These are phyloP conservation scores for Sylvia atricapilla DNA, from an alignment of 2,113 vertebrate species.

Conservation along the genomic window DNA sequence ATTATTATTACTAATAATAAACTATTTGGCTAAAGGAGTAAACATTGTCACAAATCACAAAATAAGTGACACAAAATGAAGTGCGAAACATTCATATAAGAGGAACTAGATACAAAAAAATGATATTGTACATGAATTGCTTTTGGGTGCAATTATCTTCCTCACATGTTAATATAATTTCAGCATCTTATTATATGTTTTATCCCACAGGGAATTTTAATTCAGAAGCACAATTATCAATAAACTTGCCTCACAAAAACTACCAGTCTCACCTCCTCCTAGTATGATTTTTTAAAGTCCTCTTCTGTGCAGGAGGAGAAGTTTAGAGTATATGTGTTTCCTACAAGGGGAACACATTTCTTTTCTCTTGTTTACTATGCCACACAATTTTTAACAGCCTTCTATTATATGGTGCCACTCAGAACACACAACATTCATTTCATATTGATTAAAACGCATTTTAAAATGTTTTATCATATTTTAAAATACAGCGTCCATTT, in stretches of 20 bases:
- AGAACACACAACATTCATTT: neutral
- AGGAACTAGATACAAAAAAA: neutral
- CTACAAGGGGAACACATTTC: neutral
- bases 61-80: constrained; percentile 26
- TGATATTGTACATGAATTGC: neutral
- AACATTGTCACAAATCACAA: neutral
- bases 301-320: neutral
- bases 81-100: neutral
- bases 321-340: neutral
- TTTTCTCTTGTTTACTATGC: neutral
- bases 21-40: neutral
- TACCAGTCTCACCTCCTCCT: neutral
- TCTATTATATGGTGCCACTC: neutral
- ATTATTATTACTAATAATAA: constrained; percentile 34
- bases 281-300: neutral
- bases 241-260: neutral
- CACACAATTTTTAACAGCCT: neutral
- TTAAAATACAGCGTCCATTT: constrained; percentile 27
- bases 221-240: constrained; percentile 13
- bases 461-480: constrained; percentile 10
- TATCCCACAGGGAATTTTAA: constrained; percentile 35
- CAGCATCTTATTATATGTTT: constrained; percentile 23
- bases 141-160: constrained; percentile 58
- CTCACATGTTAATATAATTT: constrained; percentile 19
- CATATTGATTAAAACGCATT: constrained; percentile 16